These are phyloP conservation scores for Eilema caniola DNA, from an alignment of 2,888 invertebrate genomes.

Conservation along the genomic window DNA sequence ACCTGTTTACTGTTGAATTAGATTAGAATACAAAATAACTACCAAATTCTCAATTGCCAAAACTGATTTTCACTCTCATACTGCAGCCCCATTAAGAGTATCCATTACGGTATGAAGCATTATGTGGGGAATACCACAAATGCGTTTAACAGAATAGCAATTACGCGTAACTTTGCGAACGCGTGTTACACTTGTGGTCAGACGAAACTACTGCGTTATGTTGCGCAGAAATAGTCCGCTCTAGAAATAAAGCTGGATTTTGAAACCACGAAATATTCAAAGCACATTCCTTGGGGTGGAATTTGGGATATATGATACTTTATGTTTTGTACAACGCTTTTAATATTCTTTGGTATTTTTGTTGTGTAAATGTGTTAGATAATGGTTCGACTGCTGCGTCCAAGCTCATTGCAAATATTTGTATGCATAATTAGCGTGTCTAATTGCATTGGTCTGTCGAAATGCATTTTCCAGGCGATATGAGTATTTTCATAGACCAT, in stretches of 20 bases:
- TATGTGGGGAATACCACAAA: neutral
- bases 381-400: too few species aligned
- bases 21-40: neutral
- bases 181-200: constrained; percentile 18
- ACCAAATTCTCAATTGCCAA: neutral
- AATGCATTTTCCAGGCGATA: too few species aligned
- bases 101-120: neutral
- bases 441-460: too few species aligned
- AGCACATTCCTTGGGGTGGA: neutral
- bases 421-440: too few species aligned
- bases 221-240: constrained; percentile 7
- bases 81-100: neutral
- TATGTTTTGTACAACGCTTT: neutral
- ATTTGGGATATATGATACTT: neutral
- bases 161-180: constrained; percentile 15
- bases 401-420: too few species aligned
- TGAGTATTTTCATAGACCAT: too few species aligned
- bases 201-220: constrained; percentile 18
- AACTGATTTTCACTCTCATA: neutral
- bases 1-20: neutral
- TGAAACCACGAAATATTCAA: neutral
- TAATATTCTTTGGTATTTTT: neutral
- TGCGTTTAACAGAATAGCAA: neutral
- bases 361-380: too few species aligned
- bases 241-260: constrained; percentile 6